Evolutionary conservation across 2,113 vertebrate genomes (phyloP).

Genomic region (Cephalopholis sonnerati): DNA sequence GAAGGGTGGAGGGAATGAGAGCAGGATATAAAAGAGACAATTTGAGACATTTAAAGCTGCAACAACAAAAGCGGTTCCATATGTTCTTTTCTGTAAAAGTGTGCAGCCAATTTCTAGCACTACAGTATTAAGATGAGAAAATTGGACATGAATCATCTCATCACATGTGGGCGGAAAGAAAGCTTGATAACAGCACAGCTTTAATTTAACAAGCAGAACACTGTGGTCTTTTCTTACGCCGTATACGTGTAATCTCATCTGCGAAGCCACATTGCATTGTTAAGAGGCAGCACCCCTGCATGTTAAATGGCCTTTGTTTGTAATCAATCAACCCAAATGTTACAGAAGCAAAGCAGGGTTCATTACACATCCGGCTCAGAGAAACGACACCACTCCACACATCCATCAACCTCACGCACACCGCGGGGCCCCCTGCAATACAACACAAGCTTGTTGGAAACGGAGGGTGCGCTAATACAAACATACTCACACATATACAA

Average conservation of each 20-base stretch:
- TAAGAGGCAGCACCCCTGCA: constrained; percentile 55
- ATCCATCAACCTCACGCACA: constrained; percentile 76
- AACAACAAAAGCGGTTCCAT: constrained; percentile 8
- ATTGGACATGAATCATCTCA: constrained; percentile 32
- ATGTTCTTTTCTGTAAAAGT: background rate
- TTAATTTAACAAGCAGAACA: constrained; percentile 40
- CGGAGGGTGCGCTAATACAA: constrained; percentile 10
- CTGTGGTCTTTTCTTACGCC: constrained; percentile 31
- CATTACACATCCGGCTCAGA: constrained; percentile 77
- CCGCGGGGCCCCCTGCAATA: constrained; percentile 13
- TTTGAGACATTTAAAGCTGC: constrained; percentile 6
- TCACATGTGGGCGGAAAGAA: constrained; percentile 15
- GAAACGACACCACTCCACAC: constrained; percentile 56
- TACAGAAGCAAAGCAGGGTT: constrained; percentile 72
- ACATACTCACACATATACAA: constrained; percentile 31
- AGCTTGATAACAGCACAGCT: constrained; percentile 40
- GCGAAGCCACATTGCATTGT: constrained; percentile 60
- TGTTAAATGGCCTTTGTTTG: constrained; percentile 76
- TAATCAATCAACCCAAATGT: constrained; percentile 79
- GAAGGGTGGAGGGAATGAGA: constrained; percentile 1
- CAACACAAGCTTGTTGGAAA: constrained; percentile 37
- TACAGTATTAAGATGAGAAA: constrained; percentile 1
- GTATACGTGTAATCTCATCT: constrained; percentile 48
- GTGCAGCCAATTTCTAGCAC: background rate
- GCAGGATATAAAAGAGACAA: constrained; percentile 21